Evolutionary conservation across 2,888 invertebrate genomes (phyloP).

Genomic region (Helleia helle): DNA sequence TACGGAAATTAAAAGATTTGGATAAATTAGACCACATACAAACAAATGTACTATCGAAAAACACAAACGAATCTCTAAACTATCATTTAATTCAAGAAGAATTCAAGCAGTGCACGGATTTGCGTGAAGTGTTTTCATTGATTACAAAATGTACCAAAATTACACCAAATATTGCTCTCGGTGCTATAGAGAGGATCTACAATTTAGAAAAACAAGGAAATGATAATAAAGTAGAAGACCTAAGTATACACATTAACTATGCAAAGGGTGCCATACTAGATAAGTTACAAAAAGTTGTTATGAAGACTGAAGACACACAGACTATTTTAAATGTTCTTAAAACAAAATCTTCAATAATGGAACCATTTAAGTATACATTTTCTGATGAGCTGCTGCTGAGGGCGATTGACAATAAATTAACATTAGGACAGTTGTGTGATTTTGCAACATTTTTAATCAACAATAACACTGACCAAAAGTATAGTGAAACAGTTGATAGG

Average conservation of each 20-base stretch:
- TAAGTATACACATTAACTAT: conserved; percentile 39
- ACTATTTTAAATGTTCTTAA: conserved; percentile 58
- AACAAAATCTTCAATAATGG: conserved; percentile 49
- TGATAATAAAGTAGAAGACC: conserved; percentile 29
- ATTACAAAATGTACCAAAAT: conserved; percentile 64
- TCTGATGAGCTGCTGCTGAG: conserved; percentile 76
- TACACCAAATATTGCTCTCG: conserved; percentile 64
- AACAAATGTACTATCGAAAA: conserved; percentile 24
- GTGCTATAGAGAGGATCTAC: conserved; percentile 63
- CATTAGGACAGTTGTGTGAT: conserved; percentile 73
- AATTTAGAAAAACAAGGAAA: conserved; percentile 48
- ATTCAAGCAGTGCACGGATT: conserved; percentile 54
- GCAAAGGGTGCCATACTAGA: conserved; percentile 64
- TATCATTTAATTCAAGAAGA: conserved; percentile 60
- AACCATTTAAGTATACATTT: conserved; percentile 64
- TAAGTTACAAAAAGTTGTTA: conserved; percentile 54
- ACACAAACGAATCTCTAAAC: conserved; percentile 36
- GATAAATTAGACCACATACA: conserved; percentile 37
- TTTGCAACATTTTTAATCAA: conserved; percentile 69
- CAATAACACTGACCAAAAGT: conserved; percentile 56
- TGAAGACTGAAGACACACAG: conserved; percentile 60
- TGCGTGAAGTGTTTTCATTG: conserved; percentile 58
- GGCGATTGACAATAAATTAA: conserved; percentile 74
- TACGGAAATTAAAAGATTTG: conserved; percentile 65
- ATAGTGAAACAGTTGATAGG: conserved; percentile 73